phyloP scores from a whole-genome alignment of 64 coral and sea anemone species.

The Stichodactyla mertensii region DNA sequence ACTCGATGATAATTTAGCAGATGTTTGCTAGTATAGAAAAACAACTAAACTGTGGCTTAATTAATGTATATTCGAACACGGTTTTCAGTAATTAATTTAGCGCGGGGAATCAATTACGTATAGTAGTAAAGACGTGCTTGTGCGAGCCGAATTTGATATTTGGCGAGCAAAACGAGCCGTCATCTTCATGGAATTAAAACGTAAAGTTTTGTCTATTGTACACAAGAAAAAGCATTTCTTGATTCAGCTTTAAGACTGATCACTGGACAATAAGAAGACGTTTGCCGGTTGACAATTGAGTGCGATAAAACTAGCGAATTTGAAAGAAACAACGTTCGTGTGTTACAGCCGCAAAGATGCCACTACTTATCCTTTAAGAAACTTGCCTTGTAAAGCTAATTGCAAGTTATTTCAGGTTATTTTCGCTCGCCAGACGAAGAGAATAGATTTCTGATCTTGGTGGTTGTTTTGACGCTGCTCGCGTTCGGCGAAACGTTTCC shows the following conservation, averaged over 20 bases:
- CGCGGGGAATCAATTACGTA: neutral
- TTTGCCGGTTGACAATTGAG: neutral
- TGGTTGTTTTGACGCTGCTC: too few relatives aligned
- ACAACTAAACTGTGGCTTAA: neutral
- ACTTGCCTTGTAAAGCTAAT: conserved; percentile 13
- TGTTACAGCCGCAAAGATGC: neutral
- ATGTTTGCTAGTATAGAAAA: neutral
- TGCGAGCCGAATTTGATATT: neutral
- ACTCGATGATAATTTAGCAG: neutral
- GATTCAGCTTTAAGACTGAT: neutral
- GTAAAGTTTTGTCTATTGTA: neutral
- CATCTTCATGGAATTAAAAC: neutral
- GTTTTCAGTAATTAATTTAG: neutral
- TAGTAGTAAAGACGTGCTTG: neutral
- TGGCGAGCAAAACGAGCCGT: neutral
- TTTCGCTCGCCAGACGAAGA: neutral
- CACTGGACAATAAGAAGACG: neutral
- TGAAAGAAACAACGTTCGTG: neutral
- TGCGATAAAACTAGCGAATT: neutral
- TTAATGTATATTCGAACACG: neutral
- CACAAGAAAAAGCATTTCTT: neutral
- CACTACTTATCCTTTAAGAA: neutral
- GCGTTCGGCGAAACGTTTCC: neutral
- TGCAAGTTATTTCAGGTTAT: neutral
- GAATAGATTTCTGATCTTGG: neutral